Conservation (phyloP, 2,888 invertebrate genomes). For the Tetragonisca angustula region DNA sequence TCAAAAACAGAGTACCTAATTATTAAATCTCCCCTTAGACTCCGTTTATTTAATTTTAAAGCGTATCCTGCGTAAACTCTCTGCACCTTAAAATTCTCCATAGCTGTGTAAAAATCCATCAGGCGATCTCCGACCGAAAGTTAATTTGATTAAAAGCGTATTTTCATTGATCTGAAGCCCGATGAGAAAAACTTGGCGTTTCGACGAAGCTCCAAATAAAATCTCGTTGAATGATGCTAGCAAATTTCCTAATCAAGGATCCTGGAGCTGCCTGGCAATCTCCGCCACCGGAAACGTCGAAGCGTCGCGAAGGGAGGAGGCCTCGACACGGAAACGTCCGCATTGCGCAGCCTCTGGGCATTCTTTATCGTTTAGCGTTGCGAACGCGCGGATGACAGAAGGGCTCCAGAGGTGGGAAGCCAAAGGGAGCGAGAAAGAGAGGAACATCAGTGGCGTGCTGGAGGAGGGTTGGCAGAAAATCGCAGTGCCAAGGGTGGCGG, state of each 20-base stretch:
- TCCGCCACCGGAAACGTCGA: not conserved
- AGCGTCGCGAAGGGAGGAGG: not conserved
- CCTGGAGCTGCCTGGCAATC: not conserved
- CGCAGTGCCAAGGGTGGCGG: slow-evolving; percentile 6
- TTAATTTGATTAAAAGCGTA: no score
- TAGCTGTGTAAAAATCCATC: no score
- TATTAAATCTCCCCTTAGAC: no score
- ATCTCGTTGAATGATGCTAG: no score
- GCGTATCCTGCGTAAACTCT: no score
- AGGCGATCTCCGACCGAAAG: no score
- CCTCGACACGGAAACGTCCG: slow-evolving; percentile 29
- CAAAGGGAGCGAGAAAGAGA: slow-evolving; percentile 24
- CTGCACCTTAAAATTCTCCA: no score
- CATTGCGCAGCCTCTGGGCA: slow-evolving; percentile 56
- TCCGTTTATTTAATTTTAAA: no score
- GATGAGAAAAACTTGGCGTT: not conserved
- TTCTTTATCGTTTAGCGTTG: slow-evolving; percentile 50
- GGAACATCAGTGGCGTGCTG: slow-evolving; percentile 18
- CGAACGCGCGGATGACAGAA: slow-evolving; percentile 42
- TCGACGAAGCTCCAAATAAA: not conserved
- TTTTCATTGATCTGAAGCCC: not conserved
- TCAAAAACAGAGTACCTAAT: no score
- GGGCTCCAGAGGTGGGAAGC: slow-evolving; percentile 19
- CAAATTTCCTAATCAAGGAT: not conserved
- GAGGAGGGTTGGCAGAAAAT: slow-evolving; percentile 12